phyloP scores from a whole-genome alignment of 2,113 vertebrate species.

The Oreochromis niloticus region DNA sequence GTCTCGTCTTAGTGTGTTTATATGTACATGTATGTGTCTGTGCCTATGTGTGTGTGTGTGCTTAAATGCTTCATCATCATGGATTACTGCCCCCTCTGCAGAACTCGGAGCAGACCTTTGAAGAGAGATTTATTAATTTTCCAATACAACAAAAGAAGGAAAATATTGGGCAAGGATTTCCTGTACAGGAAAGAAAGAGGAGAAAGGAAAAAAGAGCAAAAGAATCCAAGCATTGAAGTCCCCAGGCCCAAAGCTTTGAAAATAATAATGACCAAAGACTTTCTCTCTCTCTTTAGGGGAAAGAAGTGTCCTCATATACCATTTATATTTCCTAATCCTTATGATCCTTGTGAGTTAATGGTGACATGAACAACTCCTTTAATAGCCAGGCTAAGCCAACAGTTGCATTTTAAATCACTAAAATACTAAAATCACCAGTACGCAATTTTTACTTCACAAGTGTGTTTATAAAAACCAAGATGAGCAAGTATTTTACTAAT shows the following conservation, averaged over 20 bases:
- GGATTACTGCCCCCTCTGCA: conserved; percentile 36
- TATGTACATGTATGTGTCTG: background rate
- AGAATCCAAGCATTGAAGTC: background rate
- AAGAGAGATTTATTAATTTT: conserved; percentile 50
- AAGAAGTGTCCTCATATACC: background rate
- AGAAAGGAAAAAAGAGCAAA: background rate
- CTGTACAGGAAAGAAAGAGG: background rate
- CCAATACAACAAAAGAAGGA: conserved; percentile 20
- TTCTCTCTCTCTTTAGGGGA: background rate
- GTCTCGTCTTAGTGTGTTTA: background rate
- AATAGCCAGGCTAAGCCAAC: background rate
- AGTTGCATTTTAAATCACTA: background rate
- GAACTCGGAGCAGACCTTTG: conserved; percentile 29
- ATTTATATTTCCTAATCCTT: conserved; percentile 20
- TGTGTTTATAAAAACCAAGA: background rate
- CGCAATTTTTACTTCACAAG: background rate
- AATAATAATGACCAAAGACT: conserved; percentile 8
- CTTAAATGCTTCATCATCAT: conserved; percentile 39
- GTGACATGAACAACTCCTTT: conserved; percentile 1
- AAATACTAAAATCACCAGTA: background rate
- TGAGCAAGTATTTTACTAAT: background rate
- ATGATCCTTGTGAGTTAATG: conserved; percentile 19
- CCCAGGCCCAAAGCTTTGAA: background rate
- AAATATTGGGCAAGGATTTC: conserved; percentile 7
- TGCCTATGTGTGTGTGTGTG: background rate